Evolutionary conservation across 2,113 vertebrate genomes (phyloP).

Genomic region (Geococcyx californianus): DNA sequence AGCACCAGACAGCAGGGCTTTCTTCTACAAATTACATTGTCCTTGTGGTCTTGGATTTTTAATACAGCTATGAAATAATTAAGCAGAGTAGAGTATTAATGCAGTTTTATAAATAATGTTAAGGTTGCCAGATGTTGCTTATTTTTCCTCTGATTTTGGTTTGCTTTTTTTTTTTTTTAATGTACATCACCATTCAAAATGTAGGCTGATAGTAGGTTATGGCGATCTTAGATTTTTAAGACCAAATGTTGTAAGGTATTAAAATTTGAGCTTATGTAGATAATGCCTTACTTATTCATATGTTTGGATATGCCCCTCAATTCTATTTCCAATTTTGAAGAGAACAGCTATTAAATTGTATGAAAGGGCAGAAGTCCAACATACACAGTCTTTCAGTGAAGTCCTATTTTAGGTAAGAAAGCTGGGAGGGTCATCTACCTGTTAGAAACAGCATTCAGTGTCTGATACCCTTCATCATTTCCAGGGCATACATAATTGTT

Average conservation of each 20-base stretch:
- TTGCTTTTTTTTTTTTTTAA: neutral
- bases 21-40: neutral
- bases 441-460: neutral
- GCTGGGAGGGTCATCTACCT: neutral
- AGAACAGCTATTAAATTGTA: neutral
- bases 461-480: neutral
- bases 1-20: neutral
- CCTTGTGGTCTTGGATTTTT: conserved; percentile 3
- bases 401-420: neutral
- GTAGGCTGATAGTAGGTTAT: neutral
- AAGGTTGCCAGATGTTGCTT: conserved; percentile 29
- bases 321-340: neutral
- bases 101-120: conserved; percentile 24
- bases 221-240: neutral
- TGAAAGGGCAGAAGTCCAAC: neutral
- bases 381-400: neutral
- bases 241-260: neutral
- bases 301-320: neutral
- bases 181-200: neutral
- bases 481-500: neutral
- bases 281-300: neutral
- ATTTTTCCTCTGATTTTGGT: neutral
- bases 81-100: conserved; percentile 44
- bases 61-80: conserved; percentile 24
- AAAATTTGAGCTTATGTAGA: neutral